phyloP scores from a whole-genome alignment of 2,113 vertebrate species.

The Solenodon paradoxus region DNA sequence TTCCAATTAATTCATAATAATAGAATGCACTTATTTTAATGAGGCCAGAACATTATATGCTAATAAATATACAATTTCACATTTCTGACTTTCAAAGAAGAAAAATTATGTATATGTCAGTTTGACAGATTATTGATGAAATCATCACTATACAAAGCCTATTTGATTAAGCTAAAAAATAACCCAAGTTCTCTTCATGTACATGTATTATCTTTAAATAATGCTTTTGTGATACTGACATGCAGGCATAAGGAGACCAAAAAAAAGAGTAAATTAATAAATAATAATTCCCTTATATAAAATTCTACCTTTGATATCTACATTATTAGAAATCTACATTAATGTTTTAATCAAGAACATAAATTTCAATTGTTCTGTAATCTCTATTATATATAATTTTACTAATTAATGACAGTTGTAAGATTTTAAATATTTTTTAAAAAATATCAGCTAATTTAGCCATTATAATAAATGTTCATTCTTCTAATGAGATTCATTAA shows the following conservation, averaged over 20 bases:
- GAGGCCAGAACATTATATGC: not conserved
- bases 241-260: not conserved
- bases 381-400: not conserved
- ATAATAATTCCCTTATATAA: not conserved
- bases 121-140: not conserved
- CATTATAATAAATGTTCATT: not conserved
- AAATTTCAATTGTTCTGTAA: not conserved
- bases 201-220: not conserved
- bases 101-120: not conserved
- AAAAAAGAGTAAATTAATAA: not conserved
- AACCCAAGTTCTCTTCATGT: not conserved
- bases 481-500: not conserved
- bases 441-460: not conserved
- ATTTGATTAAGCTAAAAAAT: not conserved
- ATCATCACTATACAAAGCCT: not conserved
- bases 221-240: not conserved
- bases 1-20: constrained; percentile 5
- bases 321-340: not conserved
- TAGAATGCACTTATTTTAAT: not conserved
- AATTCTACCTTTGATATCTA: not conserved
- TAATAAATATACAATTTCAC: not conserved
- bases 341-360: not conserved
- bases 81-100: not conserved
- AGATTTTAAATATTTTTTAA: not conserved
- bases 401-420: not conserved